Evolutionary conservation across 2,888 invertebrate species (phyloP).

Genomic region (Nomada flava): DNA sequence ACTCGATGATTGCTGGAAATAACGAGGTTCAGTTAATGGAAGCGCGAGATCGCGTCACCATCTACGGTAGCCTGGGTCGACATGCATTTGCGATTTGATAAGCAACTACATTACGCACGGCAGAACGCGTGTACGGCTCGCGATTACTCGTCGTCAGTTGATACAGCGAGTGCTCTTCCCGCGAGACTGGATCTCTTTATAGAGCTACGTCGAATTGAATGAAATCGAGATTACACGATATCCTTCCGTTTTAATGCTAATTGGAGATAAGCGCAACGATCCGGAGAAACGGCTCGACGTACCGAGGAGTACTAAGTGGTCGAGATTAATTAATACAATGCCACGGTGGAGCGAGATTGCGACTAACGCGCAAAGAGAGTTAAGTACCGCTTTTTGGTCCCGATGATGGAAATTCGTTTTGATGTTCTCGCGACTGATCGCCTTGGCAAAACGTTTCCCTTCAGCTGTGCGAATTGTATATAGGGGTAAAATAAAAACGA

Average conservation of each 20-base stretch:
- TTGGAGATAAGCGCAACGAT: conserved; percentile 37
- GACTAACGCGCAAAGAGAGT: conserved; percentile 5
- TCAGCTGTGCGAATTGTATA: too few species aligned
- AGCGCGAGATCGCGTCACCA: conserved; percentile 35
- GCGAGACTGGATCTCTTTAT: conserved; percentile 23
- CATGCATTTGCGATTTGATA: conserved; percentile 46
- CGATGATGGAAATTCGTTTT: conserved; percentile 15
- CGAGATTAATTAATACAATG: conserved; percentile 44
- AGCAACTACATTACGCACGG: conserved; percentile 36
- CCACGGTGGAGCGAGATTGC: conserved; percentile 3
- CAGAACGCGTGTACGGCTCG: conserved; percentile 23
- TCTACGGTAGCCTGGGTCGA: conserved; percentile 36
- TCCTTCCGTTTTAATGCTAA: conserved; percentile 22
- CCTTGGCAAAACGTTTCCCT: neutral
- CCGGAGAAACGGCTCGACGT: conserved; percentile 20
- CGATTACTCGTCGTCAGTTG: conserved; percentile 21
- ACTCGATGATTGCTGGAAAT: conserved; percentile 41
- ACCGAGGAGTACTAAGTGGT: conserved; percentile 27
- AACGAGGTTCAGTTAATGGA: conserved; percentile 37
- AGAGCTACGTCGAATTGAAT: conserved; percentile 22
- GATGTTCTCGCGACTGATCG: neutral
- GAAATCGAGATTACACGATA: conserved; percentile 34
- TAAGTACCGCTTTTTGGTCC: conserved; percentile 15
- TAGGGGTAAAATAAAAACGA: too few species aligned
- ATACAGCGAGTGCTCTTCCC: neutral